These are phyloP conservation scores for Caiman crocodilus DNA, from an alignment of 2,797 vertebrate species.

Conservation along the genomic window DNA sequence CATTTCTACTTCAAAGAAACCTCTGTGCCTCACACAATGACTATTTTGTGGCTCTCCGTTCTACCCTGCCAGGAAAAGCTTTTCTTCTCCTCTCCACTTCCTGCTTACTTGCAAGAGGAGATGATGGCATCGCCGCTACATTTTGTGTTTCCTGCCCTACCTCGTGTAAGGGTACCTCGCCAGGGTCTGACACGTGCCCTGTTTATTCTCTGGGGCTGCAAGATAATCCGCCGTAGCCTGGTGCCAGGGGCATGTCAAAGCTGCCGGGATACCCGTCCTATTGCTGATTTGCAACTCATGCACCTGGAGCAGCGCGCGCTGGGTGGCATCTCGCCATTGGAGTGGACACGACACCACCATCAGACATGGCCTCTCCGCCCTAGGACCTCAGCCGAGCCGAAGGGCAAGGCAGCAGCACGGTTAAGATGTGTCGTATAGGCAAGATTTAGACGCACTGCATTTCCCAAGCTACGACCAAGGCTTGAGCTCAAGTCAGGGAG, in stretches of 20 bases:
- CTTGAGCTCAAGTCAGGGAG: neutral
- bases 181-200: neutral
- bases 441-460: neutral
- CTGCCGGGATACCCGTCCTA: neutral
- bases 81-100: neutral
- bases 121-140: neutral
- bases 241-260: neutral
- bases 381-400: neutral
- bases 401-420: neutral
- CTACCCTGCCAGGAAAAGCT: neutral
- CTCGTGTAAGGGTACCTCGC: neutral
- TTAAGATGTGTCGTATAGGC: rapidly evolving
- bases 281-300: neutral
- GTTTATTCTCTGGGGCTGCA: neutral
- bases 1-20: neutral
- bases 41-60: neutral
- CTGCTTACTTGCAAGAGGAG: neutral
- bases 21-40: neutral
- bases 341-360: neutral
- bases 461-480: neutral
- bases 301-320: neutral
- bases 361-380: neutral
- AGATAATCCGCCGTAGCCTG: neutral
- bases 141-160: neutral
- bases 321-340: neutral